phyloP scores from a whole-genome alignment of 2,113 vertebrate species.

The Ciconia stormi region DNA sequence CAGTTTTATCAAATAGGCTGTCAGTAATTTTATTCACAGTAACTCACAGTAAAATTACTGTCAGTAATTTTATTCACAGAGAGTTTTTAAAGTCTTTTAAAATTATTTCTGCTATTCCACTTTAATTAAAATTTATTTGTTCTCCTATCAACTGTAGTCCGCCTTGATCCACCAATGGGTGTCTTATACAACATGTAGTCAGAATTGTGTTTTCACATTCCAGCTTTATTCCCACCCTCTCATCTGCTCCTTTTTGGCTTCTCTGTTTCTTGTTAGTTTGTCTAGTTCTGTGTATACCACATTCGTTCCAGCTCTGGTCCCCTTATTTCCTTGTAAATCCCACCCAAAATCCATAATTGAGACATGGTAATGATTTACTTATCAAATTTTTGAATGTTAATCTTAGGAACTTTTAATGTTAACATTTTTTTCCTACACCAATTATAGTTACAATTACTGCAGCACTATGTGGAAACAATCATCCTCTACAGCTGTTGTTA shows the following conservation, averaged over 20 bases:
- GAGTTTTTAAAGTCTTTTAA: background rate
- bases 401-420: background rate
- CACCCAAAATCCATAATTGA: background rate
- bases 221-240: background rate
- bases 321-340: background rate
- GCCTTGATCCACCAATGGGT: background rate
- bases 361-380: background rate
- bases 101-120: background rate
- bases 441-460: background rate
- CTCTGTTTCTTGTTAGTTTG: background rate
- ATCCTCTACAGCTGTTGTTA: background rate
- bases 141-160: background rate
- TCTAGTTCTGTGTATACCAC: background rate
- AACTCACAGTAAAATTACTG: background rate
- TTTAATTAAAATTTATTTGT: background rate
- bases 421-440: too few relatives aligned
- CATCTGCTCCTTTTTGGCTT: background rate
- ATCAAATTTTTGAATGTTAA: background rate
- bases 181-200: background rate
- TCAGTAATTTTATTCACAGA: background rate
- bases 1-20: background rate
- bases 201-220: background rate
- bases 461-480: background rate
- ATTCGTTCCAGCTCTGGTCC: background rate
- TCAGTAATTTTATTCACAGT: background rate